Evolutionary conservation across 2,113 vertebrate genomes (phyloP), one percentile per base, ranked within the genome.

Genomic region (Cranoglanis bouderius): DNA sequence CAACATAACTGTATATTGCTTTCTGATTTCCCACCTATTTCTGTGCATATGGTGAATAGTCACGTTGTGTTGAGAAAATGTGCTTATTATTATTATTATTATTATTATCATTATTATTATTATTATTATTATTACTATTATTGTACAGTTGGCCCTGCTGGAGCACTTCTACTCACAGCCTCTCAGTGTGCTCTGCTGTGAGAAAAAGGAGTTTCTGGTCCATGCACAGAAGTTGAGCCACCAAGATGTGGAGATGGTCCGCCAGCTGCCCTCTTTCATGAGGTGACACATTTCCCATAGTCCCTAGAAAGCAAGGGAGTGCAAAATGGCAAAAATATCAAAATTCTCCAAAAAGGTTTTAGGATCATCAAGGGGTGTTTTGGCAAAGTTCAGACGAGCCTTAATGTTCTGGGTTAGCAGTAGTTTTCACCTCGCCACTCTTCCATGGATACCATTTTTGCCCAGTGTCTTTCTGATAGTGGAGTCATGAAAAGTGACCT

Each of bases 151-250:
- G 89, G 97, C 96, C 70, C 85, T 98, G 55, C 90, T 99, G 92
- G 98, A 99, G 88, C 98, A 99, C 93, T 99, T 98, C 92, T 95
- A 95, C 94, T 96, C 95, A 8, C 95, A 99, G 91, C 97, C 98
- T 40, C 95, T 99, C 40, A 99, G 98, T 90, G 90, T 98, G 32
- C 93, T 99, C 53, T 99, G 98, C 95, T 98, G 97, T 81, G 92
- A 91, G 18, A 95, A 96, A 70, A 87, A 59, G 89, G 94, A 96
- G n/a, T 93, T 95, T 49, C 94, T 95, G 89, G 90, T 49, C 29
- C 95, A 95, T 84, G 87, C 94, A 84, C 89, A 85, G 90, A 93
- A 92, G 92, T 96, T 99, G 85, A 95, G 95, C 83, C 93, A 94
- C 14, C 53, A 88, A 40, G 95, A 98, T 29, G 94, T 97, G 94